These are phyloP conservation scores for Epinotia brunnichana DNA, from an alignment of 2,888 invertebrate species.

Conservation along the genomic window DNA sequence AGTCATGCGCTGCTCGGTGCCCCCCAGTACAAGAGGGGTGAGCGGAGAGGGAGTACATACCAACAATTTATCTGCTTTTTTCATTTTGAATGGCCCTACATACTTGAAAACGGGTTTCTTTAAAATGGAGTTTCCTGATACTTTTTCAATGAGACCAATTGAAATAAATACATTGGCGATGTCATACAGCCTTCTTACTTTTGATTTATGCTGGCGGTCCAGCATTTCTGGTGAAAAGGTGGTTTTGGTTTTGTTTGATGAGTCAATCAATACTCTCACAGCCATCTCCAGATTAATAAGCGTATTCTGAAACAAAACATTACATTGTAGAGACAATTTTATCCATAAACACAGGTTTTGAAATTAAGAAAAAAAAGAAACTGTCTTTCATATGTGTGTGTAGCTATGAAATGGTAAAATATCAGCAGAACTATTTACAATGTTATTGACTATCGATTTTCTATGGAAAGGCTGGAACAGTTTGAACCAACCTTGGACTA, in stretches of 20 bases:
- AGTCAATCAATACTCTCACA: conserved; percentile 85
- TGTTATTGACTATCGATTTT: no score
- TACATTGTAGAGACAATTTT: conserved; percentile 13
- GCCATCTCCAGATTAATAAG: conserved; percentile 87
- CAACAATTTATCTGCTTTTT: conserved; percentile 64
- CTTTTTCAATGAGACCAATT: conserved; percentile 88
- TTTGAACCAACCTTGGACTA: no score
- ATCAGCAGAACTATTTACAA: no score
- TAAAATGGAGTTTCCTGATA: conserved; percentile 84
- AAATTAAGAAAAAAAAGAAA: no score
- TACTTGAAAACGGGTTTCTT: conserved; percentile 88
- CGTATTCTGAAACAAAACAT: conserved; percentile 77
- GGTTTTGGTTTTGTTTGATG: conserved; percentile 76
- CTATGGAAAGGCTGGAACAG: no score
- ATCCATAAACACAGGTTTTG: no score
- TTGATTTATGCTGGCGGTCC: conserved; percentile 85
- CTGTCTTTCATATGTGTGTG: no score
- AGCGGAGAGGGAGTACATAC: conserved; percentile 69
- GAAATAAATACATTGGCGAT: conserved; percentile 91
- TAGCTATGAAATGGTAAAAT: no score
- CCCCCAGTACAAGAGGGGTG: conserved; percentile 67
- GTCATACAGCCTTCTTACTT: conserved; percentile 89
- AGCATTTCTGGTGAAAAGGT: conserved; percentile 78
- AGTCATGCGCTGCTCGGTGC: conserved; percentile 60
- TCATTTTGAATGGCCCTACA: conserved; percentile 81